Percentiles rank a stretch among this genome's conserved stretches.
Evolutionary conservation across 2,888 invertebrate genomes (phyloP).

Genomic region (Latrodectus elegans): DNA sequence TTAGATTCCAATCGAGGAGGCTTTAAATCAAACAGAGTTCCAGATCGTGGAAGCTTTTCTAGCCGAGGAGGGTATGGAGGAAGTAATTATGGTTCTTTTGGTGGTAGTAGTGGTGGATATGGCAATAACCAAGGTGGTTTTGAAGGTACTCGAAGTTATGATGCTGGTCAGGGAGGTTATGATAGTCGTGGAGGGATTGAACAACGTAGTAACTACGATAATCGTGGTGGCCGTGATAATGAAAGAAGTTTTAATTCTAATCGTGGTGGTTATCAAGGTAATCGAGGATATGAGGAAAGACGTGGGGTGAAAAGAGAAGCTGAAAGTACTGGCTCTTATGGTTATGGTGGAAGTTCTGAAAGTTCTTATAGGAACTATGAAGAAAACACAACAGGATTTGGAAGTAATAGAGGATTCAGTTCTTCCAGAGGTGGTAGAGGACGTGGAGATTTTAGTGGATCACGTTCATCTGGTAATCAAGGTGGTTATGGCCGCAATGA

Average conservation of each 20-base stretch:
- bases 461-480: conserved; percentile 8
- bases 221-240: background rate
- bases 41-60: conserved; percentile 19
- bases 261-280: background rate
- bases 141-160: conserved; percentile 19
- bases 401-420: background rate
- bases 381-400: background rate
- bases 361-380: background rate
- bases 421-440: conserved; percentile 61
- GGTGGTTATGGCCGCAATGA: conserved; percentile 57
- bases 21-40: conserved; percentile 2
- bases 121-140: background rate
- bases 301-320: background rate
- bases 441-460: conserved; percentile 40
- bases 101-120: background rate
- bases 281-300: conserved; percentile 4
- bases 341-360: conserved; percentile 12
- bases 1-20: conserved; percentile 22
- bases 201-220: background rate
- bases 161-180: conserved; percentile 14
- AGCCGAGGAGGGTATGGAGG: conserved; percentile 66
- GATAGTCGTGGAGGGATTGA: background rate
- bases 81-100: conserved; percentile 2
- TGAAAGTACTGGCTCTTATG: background rate
- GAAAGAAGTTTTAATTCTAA: conserved; percentile 3